Evolutionary conservation across 2,113 vertebrate genomes (phyloP), one percentile per base, ranked within the genome.

Genomic region (Cavia porcellus): DNA sequence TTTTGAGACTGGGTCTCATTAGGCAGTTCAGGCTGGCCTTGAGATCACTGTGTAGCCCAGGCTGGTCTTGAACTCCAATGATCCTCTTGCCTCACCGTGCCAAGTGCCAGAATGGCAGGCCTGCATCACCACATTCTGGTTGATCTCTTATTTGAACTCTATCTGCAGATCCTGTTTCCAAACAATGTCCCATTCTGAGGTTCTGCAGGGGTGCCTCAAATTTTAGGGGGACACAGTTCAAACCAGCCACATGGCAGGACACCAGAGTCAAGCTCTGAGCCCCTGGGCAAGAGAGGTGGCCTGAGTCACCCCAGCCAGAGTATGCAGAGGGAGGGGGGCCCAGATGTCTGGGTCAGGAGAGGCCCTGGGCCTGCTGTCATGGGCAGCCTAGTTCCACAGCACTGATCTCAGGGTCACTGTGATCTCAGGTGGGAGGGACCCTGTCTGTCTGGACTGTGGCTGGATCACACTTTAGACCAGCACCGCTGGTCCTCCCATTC

Each of bases 101-200:
- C 9, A 8, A 38, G 52, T n/a, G 32, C 35, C 24, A 35, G 52
- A 11, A 24, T 82, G 80, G 10, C 30, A 55, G 77, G 47, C 4
- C 1, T 55, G 32, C 0, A 1, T 30, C 50, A 30, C 30, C 77
- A 22, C 3, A 17, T 17, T 17, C 14, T 0, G 77, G 7, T 7
- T 50, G 14, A 50, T 50, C 45, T 30, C 38, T 80, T 82, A 20
- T 14, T 77, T 72, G 25, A 45, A 7, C 35, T 70, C 12, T 35
- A 25, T 77, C 82, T 45, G 50, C 55, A 83, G 82, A 59, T 38
- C 57, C 42, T 52, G 3, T 68, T 68, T 91, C 45, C 45, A 55
- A 61, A 62, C 28, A 24, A 70, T 72, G 32, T 50, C 32, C 12
- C 5, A 1, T n/a, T 85, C 50, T 59, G 52, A 50, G 10, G 38